Base-by-base conservation (phyloP, 2,888 invertebrate species). In the Acanthosepion esculentum region DNA sequence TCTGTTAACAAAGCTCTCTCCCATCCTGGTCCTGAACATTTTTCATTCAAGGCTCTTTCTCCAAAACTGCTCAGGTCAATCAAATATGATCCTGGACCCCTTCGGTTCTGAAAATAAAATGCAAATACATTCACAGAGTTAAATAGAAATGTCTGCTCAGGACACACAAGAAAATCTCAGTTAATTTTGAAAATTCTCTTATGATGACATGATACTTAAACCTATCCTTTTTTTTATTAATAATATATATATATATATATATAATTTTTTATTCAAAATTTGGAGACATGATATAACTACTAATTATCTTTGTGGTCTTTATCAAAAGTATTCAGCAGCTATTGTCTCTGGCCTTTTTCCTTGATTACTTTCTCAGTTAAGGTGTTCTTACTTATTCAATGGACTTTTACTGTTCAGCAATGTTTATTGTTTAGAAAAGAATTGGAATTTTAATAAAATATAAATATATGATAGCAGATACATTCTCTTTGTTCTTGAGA, bases 11-110 rank as follows among this genome's bases (percentile, higher is more conserved):
- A 96, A n/a, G 96, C 96, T 15, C 97, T 95, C 3, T 97, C 96
- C 97, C 97, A 97, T 12, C 97, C 97, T 41, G 97, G 97, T 0
- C 97, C 97, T 6, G 96, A 95, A 0, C 97, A 95, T 94, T 96
- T 95, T 94, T 95, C 96, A 18, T 96, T 96, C 6, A 97, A 96
- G 15, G 96, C 94, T 95, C 96, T 96, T 15, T 95, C 95, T 95
- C 96, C 96, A 96, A 97, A 97, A 2, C 96, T 97, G 8, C 97
- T 97, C 48, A 95, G 95, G 78, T 96, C 96, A 0, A 96, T 96
- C 94, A 96, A 95, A 95, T 97, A 97, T 41, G 96, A 95, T 8
- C 97, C 97, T 33, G 97, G 97, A 29, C 97, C 97, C 94, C 97
- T 96, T 48, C 96, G 96, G 7, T 96, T 96, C 92, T 92, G 92